A percentile compares a stretch with the other conserved stretches of the same genome.
phyloP scores from a whole-genome alignment of 2,113 vertebrate species.

The Chrysochloris asiatica region DNA sequence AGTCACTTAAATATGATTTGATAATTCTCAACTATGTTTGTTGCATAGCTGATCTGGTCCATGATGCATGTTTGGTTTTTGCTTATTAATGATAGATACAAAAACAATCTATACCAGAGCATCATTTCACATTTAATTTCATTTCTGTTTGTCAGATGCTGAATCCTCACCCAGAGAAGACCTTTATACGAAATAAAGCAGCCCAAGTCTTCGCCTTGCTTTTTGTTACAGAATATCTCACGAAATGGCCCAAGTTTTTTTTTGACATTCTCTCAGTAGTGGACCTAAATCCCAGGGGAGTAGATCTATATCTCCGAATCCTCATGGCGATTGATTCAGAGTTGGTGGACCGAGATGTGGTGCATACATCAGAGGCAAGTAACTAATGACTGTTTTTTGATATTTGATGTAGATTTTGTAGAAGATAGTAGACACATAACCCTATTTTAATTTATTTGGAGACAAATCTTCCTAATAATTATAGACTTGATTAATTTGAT shows the following conservation, averaged over 20 bases:
- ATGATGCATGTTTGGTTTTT: not conserved
- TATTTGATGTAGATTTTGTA: not conserved
- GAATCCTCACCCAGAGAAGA: slow-evolving; percentile 93
- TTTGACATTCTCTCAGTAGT: slow-evolving; percentile 96
- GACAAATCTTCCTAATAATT: slow-evolving; percentile 16
- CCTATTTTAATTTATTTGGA: not conserved
- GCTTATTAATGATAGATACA: not conserved
- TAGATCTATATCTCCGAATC: slow-evolving; percentile 96
- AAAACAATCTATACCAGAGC: not conserved
- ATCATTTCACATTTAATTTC: slow-evolving; percentile 22
- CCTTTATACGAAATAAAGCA: slow-evolving; percentile 98
- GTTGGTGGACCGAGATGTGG: slow-evolving; percentile 95
- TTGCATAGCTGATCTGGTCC: not conserved
- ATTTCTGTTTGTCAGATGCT: slow-evolving; percentile 88
- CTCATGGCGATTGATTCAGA: slow-evolving; percentile 98
- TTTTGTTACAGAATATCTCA: slow-evolving; percentile 96
- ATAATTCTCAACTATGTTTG: slow-evolving; percentile 11
- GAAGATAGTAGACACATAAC: not conserved
- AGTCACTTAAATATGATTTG: not conserved
- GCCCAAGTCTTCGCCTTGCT: slow-evolving; percentile 98
- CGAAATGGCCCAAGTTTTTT: slow-evolving; percentile 98
- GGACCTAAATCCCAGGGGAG: slow-evolving; percentile 93
- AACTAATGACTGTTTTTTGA: not conserved
- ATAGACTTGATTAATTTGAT: not conserved
- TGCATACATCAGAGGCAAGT: slow-evolving; percentile 93